These are phyloP conservation scores for Epinephelus moara DNA, from an alignment of 2,113 vertebrate species.

Conservation along the genomic window DNA sequence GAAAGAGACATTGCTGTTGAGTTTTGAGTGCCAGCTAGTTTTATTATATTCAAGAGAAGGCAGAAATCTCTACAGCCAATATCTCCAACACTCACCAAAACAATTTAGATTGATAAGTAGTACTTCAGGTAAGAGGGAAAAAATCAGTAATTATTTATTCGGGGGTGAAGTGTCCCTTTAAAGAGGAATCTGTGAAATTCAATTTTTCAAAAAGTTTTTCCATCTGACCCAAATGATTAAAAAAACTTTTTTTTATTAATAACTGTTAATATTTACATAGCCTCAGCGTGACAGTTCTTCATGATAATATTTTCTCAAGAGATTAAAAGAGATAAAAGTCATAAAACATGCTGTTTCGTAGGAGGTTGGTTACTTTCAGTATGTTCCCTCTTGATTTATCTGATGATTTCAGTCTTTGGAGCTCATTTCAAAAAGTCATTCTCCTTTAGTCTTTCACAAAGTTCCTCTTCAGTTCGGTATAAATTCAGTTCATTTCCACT, in stretches of 20 bases:
- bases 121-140: no score
- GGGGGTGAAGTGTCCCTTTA: no score
- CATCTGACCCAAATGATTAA: not conserved
- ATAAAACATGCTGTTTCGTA: conserved; percentile 10
- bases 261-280: conserved; percentile 5
- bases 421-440: conserved; percentile 10
- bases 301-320: not conserved
- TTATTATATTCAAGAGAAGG: no score
- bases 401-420: conserved; percentile 5
- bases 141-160: no score
- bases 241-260: not conserved
- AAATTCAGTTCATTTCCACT: conserved; percentile 47
- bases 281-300: conserved; percentile 2
- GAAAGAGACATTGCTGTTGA: no score
- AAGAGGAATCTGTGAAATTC: not conserved
- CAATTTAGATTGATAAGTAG: no score
- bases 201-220: not conserved
- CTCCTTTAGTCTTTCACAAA: conserved; percentile 21
- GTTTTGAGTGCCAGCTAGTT: no score
- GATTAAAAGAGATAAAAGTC: not conserved
- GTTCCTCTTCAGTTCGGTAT: conserved; percentile 27
- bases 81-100: no score
- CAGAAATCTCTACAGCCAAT: no score
- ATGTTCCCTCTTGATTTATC: conserved; percentile 14
- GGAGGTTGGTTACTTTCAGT: not conserved